Evolutionary conservation across 2,888 invertebrate species (phyloP).

Genomic region (Diploptera punctata): DNA sequence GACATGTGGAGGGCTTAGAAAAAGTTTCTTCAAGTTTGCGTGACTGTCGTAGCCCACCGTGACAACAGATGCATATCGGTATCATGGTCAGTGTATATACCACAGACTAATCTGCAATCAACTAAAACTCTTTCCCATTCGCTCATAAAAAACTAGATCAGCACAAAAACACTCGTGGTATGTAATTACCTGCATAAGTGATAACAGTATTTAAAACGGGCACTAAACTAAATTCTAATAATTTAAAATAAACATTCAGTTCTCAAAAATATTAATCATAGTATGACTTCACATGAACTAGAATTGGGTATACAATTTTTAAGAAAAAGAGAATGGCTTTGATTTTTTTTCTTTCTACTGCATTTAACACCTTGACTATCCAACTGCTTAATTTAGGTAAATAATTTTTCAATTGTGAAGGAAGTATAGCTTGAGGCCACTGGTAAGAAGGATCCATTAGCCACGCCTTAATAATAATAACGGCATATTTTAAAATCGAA

Average conservation of each 20-base stretch:
- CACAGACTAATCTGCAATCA: slow-evolving; percentile 14
- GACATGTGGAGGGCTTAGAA: slow-evolving; percentile 24
- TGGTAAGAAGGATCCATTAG: neutral
- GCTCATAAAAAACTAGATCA: neutral
- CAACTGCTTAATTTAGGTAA: slow-evolving; percentile 14
- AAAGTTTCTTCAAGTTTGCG: neutral
- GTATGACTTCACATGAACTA: neutral
- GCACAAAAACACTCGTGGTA: neutral
- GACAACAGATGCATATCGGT: slow-evolving; percentile 33
- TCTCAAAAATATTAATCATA: slow-evolving; percentile 1
- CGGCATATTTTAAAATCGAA: neutral
- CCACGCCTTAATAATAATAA: slow-evolving; percentile 10
- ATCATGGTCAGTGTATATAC: neutral
- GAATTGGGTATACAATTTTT: neutral
- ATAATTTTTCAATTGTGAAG: slow-evolving; percentile 12
- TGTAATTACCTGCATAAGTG: neutral
- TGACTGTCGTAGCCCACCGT: slow-evolving; percentile 15
- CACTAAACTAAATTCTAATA: slow-evolving; percentile 7
- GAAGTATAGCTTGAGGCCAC: neutral
- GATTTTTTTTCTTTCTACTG: slow-evolving; percentile 16
- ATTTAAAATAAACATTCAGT: neutral
- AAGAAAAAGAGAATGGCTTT: neutral
- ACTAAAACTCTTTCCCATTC: slow-evolving; percentile 4
- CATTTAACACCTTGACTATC: slow-evolving; percentile 13
- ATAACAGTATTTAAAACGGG: slow-evolving; percentile 10